Conservation (phyloP, 2,113 vertebrate species). For the Asarcornis scutulata region DNA sequence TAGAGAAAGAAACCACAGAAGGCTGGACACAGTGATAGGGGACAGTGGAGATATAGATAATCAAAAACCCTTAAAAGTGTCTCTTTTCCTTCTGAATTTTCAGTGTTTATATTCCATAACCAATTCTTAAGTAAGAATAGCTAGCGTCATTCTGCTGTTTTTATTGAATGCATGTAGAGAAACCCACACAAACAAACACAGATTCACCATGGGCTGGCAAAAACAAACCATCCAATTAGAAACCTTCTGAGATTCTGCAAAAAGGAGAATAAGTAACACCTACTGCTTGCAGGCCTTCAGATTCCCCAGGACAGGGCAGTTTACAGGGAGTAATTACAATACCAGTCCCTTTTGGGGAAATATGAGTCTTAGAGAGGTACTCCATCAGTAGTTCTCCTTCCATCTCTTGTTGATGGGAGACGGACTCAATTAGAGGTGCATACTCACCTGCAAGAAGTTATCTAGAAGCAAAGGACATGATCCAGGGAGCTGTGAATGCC, state of each 20-base stretch:
- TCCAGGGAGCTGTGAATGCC: not conserved
- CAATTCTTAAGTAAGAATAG: not conserved
- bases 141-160: not conserved
- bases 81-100: not conserved
- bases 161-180: too few relatives aligned
- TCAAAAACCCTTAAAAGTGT: not conserved
- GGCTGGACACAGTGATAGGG: accelerated
- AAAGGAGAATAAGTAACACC: not conserved
- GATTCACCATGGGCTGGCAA: not conserved
- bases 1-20: not conserved
- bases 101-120: not conserved
- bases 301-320: not conserved
- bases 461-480: not conserved
- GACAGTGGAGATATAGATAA: not conserved
- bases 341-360: not conserved
- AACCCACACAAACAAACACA: not conserved
- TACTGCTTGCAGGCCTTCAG: not conserved
- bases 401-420: not conserved
- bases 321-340: not conserved
- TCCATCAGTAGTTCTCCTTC: not conserved
- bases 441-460: not conserved
- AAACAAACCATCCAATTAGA: not conserved
- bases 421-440: not conserved
- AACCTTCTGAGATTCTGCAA: not conserved
- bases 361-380: not conserved